Evolutionary conservation across 2,797 vertebrate genomes (phyloP), one percentile per base, ranked within the genome.

Genomic region (Gila robusta): DNA sequence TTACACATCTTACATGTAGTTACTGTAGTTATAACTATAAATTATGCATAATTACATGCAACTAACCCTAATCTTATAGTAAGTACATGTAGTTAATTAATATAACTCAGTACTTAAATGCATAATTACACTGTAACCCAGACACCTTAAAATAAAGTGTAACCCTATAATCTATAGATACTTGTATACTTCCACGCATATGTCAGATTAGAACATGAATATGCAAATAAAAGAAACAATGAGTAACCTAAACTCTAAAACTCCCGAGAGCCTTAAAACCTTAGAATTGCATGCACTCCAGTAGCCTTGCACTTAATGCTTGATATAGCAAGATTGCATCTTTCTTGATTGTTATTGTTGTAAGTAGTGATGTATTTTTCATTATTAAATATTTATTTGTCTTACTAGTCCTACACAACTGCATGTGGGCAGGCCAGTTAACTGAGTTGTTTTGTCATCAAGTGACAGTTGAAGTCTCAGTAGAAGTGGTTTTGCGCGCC

Each of bases 251-350:
- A 49, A 70, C 35, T 71, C 47, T 37, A 21, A 79, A 64, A 47
- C 16, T 14, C 17, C 26, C 14, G 17, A 35, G 52, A 72, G 35
- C 35, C 59, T 71, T 82, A 59, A 44, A 28, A 2, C 52, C 37
- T 81, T 69, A 52, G 49, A 52, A 69, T 81, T 28, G 37, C 67
- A 82, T 82, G 81, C 37, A 21, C 37, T 56, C n/a, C n/a, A 72
- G 52, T 54, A 82, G 23, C 35, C 35, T 72, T 59, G 69, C 32
- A 28, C 72, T 59, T 56, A 70, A 23, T 10, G 23, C 37, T 83
- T 62, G n/a, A 83, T 74, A 49, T 64, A 62, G 70, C 26, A n/a
- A 74, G 41, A 78, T 59, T 56, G 19, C 4, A 44, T 64, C 28
- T 71, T 19, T 37, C 21, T 76, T 62, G 26, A 52, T 35, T 67